Evolutionary conservation across 2,797 vertebrate genomes (phyloP).

Genomic region (Cyprinodon diabolis): DNA sequence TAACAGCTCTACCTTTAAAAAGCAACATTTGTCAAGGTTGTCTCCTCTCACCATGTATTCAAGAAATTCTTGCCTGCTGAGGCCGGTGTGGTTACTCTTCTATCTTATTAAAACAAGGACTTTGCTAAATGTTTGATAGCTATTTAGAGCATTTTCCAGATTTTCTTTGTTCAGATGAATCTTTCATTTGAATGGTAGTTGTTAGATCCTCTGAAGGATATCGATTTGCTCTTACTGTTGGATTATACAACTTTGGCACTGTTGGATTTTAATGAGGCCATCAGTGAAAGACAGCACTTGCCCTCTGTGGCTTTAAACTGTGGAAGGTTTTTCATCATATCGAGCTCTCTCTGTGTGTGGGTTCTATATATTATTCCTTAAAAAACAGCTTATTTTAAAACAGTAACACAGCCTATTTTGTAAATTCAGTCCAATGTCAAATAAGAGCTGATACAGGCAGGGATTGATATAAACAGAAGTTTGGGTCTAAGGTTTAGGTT

Average conservation of each 20-base stretch:
- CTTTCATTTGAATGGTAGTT: conserved; percentile 43
- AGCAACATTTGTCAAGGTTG: conserved; percentile 45
- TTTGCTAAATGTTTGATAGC: conserved; percentile 49
- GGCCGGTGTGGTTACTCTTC: conserved; percentile 17
- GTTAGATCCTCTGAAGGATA: conserved; percentile 52
- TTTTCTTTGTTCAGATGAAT: conserved; percentile 50
- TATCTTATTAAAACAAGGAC: conserved; percentile 47
- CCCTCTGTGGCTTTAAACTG: conserved; percentile 44
- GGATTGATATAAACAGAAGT: background rate
- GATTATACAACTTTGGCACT: conserved; percentile 61
- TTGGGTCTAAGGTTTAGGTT: background rate
- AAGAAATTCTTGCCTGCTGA: conserved; percentile 20
- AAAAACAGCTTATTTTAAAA: background rate
- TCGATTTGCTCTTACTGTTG: conserved; percentile 64
- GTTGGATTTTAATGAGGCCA: conserved; percentile 55
- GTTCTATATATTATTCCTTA: conserved; percentile 10
- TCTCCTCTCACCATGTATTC: conserved; percentile 19
- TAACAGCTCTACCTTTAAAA: conserved; percentile 48
- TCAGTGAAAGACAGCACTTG: conserved; percentile 51
- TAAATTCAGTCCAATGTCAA: background rate
- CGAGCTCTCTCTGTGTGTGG: conserved; percentile 19
- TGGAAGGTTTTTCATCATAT: conserved; percentile 46
- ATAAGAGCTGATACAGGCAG: background rate
- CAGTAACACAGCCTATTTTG: background rate
- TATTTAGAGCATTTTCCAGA: conserved; percentile 41